Conservation (phyloP, 2,113 vertebrate genomes). For the Dromas ardeola region DNA sequence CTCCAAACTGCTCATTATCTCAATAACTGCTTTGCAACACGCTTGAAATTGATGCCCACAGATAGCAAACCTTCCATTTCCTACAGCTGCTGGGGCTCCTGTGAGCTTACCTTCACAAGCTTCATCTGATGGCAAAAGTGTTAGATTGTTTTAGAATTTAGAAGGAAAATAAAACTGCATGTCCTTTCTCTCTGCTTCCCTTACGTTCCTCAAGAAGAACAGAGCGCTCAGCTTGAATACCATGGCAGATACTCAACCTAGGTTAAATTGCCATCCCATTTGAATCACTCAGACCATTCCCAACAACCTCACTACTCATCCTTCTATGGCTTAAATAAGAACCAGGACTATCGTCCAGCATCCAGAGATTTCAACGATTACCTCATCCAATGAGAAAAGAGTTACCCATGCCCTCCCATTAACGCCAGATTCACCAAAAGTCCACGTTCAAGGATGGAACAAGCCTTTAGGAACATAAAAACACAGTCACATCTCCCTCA, state of each 20-base stretch:
- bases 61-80: not conserved
- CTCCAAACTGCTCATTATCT: not conserved
- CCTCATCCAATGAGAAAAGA: not conserved
- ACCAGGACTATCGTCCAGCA: not conserved
- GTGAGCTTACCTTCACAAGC: not conserved
- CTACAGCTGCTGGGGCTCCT: not conserved
- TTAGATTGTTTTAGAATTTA: no score
- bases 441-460: accelerated
- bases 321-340: not conserved
- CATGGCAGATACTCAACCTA: not conserved
- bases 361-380: not conserved
- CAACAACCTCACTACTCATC: not conserved
- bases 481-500: accelerated
- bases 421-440: not conserved
- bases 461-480: not conserved
- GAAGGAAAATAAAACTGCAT: not conserved
- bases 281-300: not conserved
- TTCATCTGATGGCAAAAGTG: not conserved
- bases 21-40: not conserved
- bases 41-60: not conserved
- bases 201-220: not conserved
- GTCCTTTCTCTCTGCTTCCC: not conserved
- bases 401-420: not conserved
- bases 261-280: not conserved
- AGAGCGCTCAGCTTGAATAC: not conserved